Base-by-base conservation (phyloP, 2,113 vertebrate genomes). In the Osmerus mordax region DNA sequence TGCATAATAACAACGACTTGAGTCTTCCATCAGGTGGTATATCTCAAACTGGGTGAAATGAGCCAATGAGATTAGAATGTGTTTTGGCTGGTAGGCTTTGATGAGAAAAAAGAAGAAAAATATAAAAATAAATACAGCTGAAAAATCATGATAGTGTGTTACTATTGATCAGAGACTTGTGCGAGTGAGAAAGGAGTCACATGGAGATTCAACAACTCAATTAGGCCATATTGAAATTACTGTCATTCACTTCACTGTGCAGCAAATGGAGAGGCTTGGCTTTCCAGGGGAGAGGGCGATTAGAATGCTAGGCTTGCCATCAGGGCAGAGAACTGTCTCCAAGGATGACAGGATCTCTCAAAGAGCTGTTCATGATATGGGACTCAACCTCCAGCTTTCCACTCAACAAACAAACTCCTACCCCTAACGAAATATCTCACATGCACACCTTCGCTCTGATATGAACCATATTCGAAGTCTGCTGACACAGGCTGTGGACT, bases 131-230 rank as follows among this genome's bases (percentile, higher is more conserved):
- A 77, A 65, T 68, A 71, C 21, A 66, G 73, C 83, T 86, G 85
- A 87, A 81, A 85, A 80, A 81, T 70, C 67, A 78, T 76, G 80
- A 89, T 84, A 76, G 82, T 61, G 73, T 76, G 78, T 82, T 80
- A 78, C 79, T 90, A 88, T 90, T 84, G 89, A 91, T 90, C 87
- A 85, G 80, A 78, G 74, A 73, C 69, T 59, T 16, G 65, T 64
- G 67, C 19, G 32, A 64, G 71, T 6, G 64, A 55, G 51, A 71
- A 47, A 66, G 67, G 68, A 80, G 73, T 51, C 72, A 29, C 32
- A 28, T 73, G 41, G 77, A 79, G 81, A 81, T 74, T 78, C 77
- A 76, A 76, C 78, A 59, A 79, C 84, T 86, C 84, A 84, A 86
- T 89, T 88, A 81, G 60, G 58, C 62, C 72, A 2, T 55, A 84